Evolutionary conservation across 2,113 vertebrate genomes (phyloP), one percentile per base, ranked within the genome.

Genomic region (Otocyon megalotis): DNA sequence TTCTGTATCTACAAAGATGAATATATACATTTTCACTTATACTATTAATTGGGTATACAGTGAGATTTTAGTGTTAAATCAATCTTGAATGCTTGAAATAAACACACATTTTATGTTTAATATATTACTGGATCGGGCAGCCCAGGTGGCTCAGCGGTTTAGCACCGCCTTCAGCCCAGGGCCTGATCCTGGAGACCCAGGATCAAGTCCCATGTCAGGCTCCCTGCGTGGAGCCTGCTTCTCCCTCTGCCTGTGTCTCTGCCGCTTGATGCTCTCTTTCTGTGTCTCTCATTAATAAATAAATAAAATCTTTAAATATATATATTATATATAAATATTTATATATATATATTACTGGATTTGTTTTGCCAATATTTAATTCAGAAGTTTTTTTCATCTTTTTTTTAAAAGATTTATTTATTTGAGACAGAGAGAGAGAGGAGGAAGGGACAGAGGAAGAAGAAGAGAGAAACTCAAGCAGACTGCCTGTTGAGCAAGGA

Each of bases 351-450:
- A 79, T 69, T 53, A n/a, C 30, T 56, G 28, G 30, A 28, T 93
- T 93, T 67, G 60, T 79, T 43, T 93, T 87, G 35, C 19, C 79
- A 60, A 67, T 69, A 80, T 69, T 93, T 58, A 93, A 87, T 69
- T 50, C 69, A 80, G 20, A 86, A 28, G 48, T 69, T 69, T 22
- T 89, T 72, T 89, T n/a, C 14, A 87, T 58, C 60, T 54, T 28
- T 67, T 65, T 65, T 65, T 65, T 67, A 6, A 16, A 67, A 69
- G 32, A n/a, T 69, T n/a, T 69, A 35, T 8, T 69, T 63, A 26
- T 63, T 63, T 69, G 19, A n/a, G n/a, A 19, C n/a, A 69, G 32
- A 69, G 32, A n/a, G 16, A 69, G 32, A 69, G 15, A 19, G 8
- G 32, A 69, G 32, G 32, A 8, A 67, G 16, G 32, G 67, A 19